Conservation (phyloP, 2,113 vertebrate species). For the Bucco capensis region DNA sequence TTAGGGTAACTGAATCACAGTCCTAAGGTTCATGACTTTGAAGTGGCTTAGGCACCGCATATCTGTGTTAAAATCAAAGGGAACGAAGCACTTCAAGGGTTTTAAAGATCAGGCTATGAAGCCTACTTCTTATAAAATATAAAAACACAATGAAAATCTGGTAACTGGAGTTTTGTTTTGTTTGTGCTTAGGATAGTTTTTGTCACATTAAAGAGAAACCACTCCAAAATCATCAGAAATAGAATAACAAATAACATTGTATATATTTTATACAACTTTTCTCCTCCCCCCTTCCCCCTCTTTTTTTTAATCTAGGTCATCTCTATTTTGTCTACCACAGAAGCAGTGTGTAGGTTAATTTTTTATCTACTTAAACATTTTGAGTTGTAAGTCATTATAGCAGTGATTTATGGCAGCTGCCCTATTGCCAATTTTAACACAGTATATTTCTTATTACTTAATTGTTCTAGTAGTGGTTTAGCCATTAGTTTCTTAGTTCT, state of each 20-base stretch:
- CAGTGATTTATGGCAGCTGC: slow-evolving; percentile 72
- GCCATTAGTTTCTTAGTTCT: slow-evolving; percentile 75
- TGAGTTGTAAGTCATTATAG: slow-evolving; percentile 65
- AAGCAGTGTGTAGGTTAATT: slow-evolving; percentile 38
- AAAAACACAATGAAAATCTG: neutral
- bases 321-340: neutral
- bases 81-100: neutral
- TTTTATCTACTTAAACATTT: slow-evolving; percentile 67
- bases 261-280: neutral
- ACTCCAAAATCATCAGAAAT: accelerated
- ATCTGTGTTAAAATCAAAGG: neutral
- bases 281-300: too few relatives aligned
- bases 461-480: slow-evolving; percentile 74
- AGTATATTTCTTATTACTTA: slow-evolving; percentile 80
- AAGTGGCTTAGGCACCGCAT: neutral
- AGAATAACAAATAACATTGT: neutral
- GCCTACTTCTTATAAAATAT: neutral
- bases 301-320: neutral
- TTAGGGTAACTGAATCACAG: neutral
- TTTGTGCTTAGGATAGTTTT: neutral
- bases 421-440: slow-evolving; percentile 68
- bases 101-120: neutral
- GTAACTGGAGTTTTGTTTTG: neutral
- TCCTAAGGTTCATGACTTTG: neutral
- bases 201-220: neutral